Conservation (phyloP, 2,888 invertebrate species). For the Acleris cristana region DNA sequence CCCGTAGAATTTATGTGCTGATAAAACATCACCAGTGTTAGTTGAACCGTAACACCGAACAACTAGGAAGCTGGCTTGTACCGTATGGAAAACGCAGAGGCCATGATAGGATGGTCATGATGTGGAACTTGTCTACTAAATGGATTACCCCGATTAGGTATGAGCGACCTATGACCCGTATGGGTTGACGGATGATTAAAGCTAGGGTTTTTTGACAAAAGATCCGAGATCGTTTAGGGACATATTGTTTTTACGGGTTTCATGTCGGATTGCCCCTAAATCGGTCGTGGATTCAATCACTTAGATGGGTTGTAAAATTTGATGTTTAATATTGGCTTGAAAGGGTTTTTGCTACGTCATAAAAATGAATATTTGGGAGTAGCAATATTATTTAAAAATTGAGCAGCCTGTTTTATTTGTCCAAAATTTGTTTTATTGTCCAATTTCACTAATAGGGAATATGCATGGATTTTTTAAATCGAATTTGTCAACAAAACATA, state of each 20-base stretch:
- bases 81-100: conserved; percentile 46
- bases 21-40: conserved; percentile 69
- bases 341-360: too few relatives aligned
- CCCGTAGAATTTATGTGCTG: conserved; percentile 76
- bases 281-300: not conserved
- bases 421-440: too few relatives aligned
- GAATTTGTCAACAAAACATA: too few relatives aligned
- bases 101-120: conserved; percentile 56
- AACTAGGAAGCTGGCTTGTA: conserved; percentile 40
- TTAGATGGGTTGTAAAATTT: conserved; percentile 1
- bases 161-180: conserved; percentile 71
- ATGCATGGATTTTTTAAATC: too few relatives aligned
- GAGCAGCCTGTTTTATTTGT: too few relatives aligned
- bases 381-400: too few relatives aligned
- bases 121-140: conserved; percentile 75
- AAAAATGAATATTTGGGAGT: too few relatives aligned
- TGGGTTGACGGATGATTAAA: conserved; percentile 73
- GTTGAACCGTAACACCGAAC: conserved; percentile 55
- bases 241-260: conserved; percentile 28
- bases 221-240: conserved; percentile 28
- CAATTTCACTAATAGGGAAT: too few relatives aligned
- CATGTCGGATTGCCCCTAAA: conserved; percentile 7
- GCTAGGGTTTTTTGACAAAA: conserved; percentile 49
- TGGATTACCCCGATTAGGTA: conserved; percentile 78
- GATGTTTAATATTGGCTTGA: not conserved